A percentile compares a stretch with the other conserved stretches of the same genome.
phyloP scores from a whole-genome alignment of 2,797 vertebrate species.

The Acropternis orthonyx region DNA sequence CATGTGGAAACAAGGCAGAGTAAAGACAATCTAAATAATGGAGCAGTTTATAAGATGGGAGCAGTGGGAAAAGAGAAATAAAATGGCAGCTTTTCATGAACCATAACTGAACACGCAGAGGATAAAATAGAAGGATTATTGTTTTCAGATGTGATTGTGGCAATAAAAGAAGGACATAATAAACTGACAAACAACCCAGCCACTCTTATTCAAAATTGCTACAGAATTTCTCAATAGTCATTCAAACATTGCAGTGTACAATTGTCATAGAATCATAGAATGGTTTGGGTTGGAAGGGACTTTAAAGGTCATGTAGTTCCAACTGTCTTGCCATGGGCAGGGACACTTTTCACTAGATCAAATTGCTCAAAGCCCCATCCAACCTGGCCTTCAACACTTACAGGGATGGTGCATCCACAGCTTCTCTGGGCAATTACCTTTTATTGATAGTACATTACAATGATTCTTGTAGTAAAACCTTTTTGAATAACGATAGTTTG shows the following conservation, averaged over 20 bases:
- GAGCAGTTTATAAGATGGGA: neutral
- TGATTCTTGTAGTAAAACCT: neutral
- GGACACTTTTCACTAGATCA: neutral
- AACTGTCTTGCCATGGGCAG: neutral
- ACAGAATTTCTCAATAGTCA: conserved; percentile 13
- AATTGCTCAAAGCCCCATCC: neutral
- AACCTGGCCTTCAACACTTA: neutral
- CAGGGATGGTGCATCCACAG: neutral
- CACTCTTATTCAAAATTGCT: neutral
- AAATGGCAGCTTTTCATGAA: conserved; percentile 47
- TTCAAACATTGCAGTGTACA: neutral
- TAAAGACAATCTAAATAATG: neutral
- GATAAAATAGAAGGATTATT: conserved; percentile 50
- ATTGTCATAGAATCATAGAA: neutral
- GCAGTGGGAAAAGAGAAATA: conserved; percentile 23
- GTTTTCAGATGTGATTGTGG: conserved; percentile 55
- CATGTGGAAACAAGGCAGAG: neutral
- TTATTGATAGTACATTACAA: neutral
- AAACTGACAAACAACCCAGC: conserved; percentile 25
- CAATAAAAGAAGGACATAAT: conserved; percentile 13
- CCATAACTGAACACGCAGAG: neutral
- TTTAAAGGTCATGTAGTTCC: neutral
- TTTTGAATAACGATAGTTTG: neutral
- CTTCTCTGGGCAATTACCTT: neutral
- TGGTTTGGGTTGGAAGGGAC: neutral